Evolutionary conservation across 2,888 invertebrate genomes (phyloP).

Genomic region (Stenotaenia linearis): DNA sequence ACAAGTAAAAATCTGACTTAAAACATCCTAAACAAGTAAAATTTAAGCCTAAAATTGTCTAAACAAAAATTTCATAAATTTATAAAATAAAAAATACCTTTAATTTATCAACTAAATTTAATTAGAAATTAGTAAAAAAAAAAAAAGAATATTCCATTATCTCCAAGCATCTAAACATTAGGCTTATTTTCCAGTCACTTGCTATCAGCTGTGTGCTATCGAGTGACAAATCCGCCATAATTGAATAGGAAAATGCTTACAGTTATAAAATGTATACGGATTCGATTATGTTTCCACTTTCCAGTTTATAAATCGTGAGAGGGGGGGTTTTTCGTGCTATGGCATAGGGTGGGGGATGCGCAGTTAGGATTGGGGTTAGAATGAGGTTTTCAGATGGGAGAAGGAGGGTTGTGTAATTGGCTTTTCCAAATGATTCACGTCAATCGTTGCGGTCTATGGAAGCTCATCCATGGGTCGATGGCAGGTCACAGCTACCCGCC

Average conservation of each 20-base stretch:
- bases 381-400: not conserved
- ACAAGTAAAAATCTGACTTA: too few species aligned
- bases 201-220: not conserved
- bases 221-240: not conserved
- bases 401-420: not conserved
- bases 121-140: too few species aligned
- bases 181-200: too few species aligned
- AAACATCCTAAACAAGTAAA: too few species aligned
- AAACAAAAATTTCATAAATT: too few species aligned
- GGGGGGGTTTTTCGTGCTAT: not conserved
- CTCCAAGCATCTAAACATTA: too few species aligned
- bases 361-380: not conserved
- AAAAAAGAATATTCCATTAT: too few species aligned
- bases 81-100: too few species aligned
- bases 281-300: slow-evolving; percentile 9
- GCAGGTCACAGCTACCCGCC: slow-evolving; percentile 5
- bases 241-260: not conserved
- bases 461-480: slow-evolving; percentile 5
- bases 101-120: too few species aligned
- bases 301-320: not conserved
- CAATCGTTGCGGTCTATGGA: slow-evolving; percentile 9
- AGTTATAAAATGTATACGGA: not conserved
- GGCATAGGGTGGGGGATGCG: not conserved
- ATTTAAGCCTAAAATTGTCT: too few species aligned
- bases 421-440: slow-evolving; percentile 5